Evolutionary conservation across 2,113 vertebrate species (phyloP), one percentile per base, ranked within the genome.

Genomic region (Engraulis encrasicolus): DNA sequence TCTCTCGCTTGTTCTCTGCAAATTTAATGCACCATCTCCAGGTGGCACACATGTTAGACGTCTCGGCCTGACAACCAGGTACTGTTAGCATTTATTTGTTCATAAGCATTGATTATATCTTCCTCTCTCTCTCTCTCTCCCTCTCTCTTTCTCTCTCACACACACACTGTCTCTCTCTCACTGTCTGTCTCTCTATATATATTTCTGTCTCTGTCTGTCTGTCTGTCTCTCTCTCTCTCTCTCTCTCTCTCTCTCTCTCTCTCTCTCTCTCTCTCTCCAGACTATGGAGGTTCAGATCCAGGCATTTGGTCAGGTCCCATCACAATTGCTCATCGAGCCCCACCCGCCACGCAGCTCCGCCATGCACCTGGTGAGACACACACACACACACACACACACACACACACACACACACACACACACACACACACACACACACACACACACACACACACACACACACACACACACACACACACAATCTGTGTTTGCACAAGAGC

Each of bases 311-410:
- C 98, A 99, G 95, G 96, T 97, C 89, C 98, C 98, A 83, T 99
- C 98, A 6, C 98, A 99, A 95, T 96, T 99, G 93, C 96, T 99
- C 89, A 99, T 99, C 49, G 98, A 99, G 95, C 98, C 98, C 45
- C 98, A 99, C 93, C 98, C 98, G 2, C 98, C 98, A 85, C 96
- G 98, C 91, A 99, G 98, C 90, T 99, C 98, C 27, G 98, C 98
- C 94, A 99, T 99, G 98, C 98, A 99, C 95, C 96, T 99, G 98
- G 98, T 99, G 95, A 99, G 97, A 93, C 74, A n/a, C 87, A 89
- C 0, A 27, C 34, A 40, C 34, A 20, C 81, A 74, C 66, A 74
- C 66, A 20, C 58, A 23, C n/a, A 23, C 20, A 23, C n/a, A 66
- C 58, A n/a, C 19, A 23, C 54, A 6, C 20, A 58, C 0, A 1